Base-by-base conservation (phyloP, 2,113 vertebrate genomes). In the Formicarius rufipectus region DNA sequence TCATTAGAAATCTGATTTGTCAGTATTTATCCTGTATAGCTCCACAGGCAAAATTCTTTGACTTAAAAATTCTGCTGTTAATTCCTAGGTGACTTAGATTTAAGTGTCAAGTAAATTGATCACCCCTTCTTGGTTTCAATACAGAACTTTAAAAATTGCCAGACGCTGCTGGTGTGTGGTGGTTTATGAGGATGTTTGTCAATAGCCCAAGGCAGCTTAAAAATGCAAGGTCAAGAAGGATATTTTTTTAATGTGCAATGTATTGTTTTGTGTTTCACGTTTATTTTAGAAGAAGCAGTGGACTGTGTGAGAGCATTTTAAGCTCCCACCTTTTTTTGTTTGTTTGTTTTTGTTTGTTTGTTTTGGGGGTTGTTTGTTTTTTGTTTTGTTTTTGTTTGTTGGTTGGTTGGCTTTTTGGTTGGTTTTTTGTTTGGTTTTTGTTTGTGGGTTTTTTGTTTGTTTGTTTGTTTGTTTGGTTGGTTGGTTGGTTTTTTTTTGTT, bases 71-170 rank as follows among this genome's bases (percentile, higher is more conserved):
- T 67, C 30, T 91, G 14, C 60, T 25, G 10, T 53, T 95, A 77
- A 83, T 91, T 31, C n/a, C 33, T 68, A 44, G 8, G 8, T 71
- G 27, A 53, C 66, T 59, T 40, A 56, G 35, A 75, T 96, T 74
- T 90, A 66, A 87, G 30, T 80, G 55, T 77, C 84, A 95, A 74
- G 59, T 74, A 85, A 90, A 83, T 83, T 83, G 75, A 91, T 80
- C 63, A 74, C 59, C 4, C 12, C 9, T 25, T 80, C 8, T 85
- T 90, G 40, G 47, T 95, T 87, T 87, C 58, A 80, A 91, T 76
- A 67, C 27, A 71, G 78, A 87, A 17, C 50, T 69, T 47, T 83
- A 85, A 85, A 87, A 91, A 50, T 55, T 88, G 72, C 67, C 89
- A 93, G 94, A 90, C 91, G 87, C 50, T 83, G 53, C 42, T 74